phyloP scores from a whole-genome alignment of 2,113 vertebrate genomes.

The Pelodiscus sinensis region DNA sequence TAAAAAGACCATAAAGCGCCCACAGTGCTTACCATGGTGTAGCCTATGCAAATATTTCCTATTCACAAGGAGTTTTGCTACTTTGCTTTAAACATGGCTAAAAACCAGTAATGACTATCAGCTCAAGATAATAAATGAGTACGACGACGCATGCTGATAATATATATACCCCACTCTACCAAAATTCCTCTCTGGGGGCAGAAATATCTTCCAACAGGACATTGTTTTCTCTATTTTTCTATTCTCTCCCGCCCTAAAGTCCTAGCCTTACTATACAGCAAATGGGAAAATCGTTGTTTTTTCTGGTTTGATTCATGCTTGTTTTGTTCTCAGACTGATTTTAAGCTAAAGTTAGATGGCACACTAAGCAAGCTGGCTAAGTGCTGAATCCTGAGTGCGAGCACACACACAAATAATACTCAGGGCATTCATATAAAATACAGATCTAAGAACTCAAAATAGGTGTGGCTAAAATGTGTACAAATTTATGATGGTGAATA shows the following conservation, averaged over 20 bases:
- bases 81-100: accelerated
- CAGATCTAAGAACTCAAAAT: neutral
- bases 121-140: accelerated
- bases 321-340: neutral
- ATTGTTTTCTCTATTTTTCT: accelerated
- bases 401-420: neutral
- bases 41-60: neutral
- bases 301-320: accelerated
- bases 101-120: neutral
- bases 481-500: neutral
- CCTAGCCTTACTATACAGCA: neutral
- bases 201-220: accelerated
- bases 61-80: neutral
- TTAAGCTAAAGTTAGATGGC: neutral
- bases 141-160: accelerated
- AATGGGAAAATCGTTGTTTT: neutral
- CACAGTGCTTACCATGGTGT: neutral
- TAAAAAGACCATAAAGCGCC: neutral
- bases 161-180: accelerated
- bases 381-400: neutral
- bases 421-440: neutral
- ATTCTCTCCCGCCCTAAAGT: neutral
- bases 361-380: accelerated
- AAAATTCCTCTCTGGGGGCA: accelerated
- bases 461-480: neutral